Conservation (phyloP, 2,113 vertebrate species). For the human (Homo sapiens) region GRCh38 chr1:11152501-11153000, state of each 20-base stretch:
- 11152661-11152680: background rate
- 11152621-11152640: background rate
- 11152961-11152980: conserved; percentile 6
- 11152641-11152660: conserved; percentile 30
- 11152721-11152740: background rate
- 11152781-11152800: background rate
- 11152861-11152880: conserved; percentile 52
- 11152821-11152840: background rate
- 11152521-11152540: background rate
- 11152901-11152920: conserved; percentile 58
- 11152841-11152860: conserved; percentile 40
- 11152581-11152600: background rate
- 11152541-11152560: background rate
- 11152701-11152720: background rate
- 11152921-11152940: background rate
- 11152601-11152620: background rate
- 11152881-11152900: background rate
- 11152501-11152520: background rate
- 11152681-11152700: background rate
- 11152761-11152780: background rate
- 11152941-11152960: conserved; percentile 47
- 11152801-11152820: background rate
- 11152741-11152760: background rate
- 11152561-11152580: background rate
- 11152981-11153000: background rate